A percentile compares a stretch with the other conserved stretches of the same genome.
Evolutionary conservation across 1,140 invertebrate genomes (phyloP).

Genomic region (Teleogryllus occipitalis): DNA sequence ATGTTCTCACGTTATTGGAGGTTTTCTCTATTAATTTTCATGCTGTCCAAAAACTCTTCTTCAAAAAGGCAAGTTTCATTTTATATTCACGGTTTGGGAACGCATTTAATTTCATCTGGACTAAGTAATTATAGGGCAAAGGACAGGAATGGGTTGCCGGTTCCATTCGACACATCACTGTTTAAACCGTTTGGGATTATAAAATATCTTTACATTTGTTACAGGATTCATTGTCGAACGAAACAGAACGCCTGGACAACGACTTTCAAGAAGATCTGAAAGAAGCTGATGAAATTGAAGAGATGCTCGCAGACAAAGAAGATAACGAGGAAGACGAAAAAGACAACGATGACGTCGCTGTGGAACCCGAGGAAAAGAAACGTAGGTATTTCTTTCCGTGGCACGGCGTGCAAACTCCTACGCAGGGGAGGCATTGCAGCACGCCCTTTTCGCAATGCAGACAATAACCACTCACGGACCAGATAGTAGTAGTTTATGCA

Average conservation of each 20-base stretch:
- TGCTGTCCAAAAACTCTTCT: background rate
- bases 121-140: too few species aligned
- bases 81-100: background rate
- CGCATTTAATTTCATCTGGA: background rate
- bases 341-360: constrained; percentile 6
- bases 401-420: too few species aligned
- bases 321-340: background rate
- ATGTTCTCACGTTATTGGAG: background rate
- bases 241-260: background rate
- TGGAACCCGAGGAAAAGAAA: constrained; percentile 8
- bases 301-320: background rate
- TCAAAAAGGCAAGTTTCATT: background rate
- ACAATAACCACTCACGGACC: too few species aligned
- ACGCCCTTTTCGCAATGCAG: too few species aligned
- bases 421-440: too few species aligned
- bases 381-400: background rate
- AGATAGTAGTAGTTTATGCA: too few species aligned
- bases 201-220: background rate
- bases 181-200: background rate
- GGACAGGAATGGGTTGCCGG: background rate
- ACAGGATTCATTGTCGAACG: background rate
- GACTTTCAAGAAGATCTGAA: background rate
- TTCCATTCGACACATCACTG: background rate
- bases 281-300: background rate
- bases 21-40: background rate